Evolutionary conservation across 2,888 invertebrate species (phyloP).

Genomic region (Lathronympha strigana): DNA sequence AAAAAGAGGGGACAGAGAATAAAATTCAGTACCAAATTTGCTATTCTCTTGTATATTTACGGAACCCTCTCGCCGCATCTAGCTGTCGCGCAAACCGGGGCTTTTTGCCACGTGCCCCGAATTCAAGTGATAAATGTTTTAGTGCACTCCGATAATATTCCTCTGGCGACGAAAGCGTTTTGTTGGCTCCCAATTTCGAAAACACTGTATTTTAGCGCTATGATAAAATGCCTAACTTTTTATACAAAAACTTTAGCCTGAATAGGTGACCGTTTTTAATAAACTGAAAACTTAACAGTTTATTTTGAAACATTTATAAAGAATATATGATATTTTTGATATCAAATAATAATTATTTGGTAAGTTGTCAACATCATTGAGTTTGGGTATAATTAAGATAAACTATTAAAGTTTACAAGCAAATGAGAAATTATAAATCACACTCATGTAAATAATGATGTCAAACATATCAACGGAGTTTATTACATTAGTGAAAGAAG

Average conservation of each 20-base stretch:
- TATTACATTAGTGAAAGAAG: too few relatives aligned
- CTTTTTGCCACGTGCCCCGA: slow-evolving; percentile 41
- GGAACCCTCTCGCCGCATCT: slow-evolving; percentile 25
- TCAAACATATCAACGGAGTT: too few relatives aligned
- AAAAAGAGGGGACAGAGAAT: background rate
- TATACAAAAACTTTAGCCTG: background rate
- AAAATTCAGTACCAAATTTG: background rate
- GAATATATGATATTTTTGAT: too few relatives aligned
- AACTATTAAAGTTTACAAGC: too few relatives aligned
- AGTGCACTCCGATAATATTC: slow-evolving; percentile 46
- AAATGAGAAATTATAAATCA: too few relatives aligned
- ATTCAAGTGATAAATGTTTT: slow-evolving; percentile 44
- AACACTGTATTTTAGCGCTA: slow-evolving; percentile 18
- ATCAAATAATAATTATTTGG: too few relatives aligned
- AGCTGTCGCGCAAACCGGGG: slow-evolving; percentile 10
- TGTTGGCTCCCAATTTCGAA: slow-evolving; percentile 32
- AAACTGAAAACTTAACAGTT: slow-evolving; percentile 7
- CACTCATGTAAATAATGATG: too few relatives aligned
- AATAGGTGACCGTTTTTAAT: slow-evolving; percentile 4
- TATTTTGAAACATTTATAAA: background rate
- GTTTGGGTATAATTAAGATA: too few relatives aligned
- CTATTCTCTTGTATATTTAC: background rate
- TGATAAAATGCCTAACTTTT: slow-evolving; percentile 21
- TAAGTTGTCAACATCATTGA: too few relatives aligned
- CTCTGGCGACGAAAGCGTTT: slow-evolving; percentile 42